A percentile compares a stretch with the other conserved stretches of the same genome.
These are phyloP conservation scores for Chlamydotis undulata DNA, from an alignment of 2,113 vertebrate genomes.

Conservation along the genomic window DNA sequence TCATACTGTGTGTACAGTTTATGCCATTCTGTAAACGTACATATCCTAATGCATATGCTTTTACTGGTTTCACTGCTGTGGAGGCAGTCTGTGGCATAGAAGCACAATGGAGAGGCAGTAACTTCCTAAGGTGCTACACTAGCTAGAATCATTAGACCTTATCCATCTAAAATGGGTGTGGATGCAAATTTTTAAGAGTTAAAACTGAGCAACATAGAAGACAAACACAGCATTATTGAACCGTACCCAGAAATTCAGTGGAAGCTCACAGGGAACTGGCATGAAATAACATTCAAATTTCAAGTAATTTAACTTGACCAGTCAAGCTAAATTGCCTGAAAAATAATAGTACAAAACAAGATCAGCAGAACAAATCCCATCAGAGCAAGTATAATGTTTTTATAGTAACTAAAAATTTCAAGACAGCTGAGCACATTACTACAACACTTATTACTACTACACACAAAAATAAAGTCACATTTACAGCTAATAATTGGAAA, in stretches of 20 bases:
- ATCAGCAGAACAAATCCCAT: neutral
- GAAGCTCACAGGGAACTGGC: neutral
- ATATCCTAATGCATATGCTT: neutral
- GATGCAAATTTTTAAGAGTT: neutral
- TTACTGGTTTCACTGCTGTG: neutral
- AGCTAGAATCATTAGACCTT: neutral
- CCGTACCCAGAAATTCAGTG: neutral
- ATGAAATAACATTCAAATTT: neutral
- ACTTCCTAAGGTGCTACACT: neutral
- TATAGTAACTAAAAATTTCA: slow-evolving; percentile 38
- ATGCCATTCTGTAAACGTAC: neutral
- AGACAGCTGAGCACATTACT: slow-evolving; percentile 13
- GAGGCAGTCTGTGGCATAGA: neutral
- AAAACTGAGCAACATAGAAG: neutral
- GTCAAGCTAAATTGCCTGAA: neutral
- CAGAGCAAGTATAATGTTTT: slow-evolving; percentile 14
- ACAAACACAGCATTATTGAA: neutral
- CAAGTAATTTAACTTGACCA: neutral
- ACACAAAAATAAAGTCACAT: neutral
- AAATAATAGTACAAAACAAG: neutral
- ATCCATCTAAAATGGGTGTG: neutral
- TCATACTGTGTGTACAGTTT: neutral
- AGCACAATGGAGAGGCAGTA: neutral
- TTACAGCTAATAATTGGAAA: slow-evolving; percentile 58
- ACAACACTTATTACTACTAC: neutral